Conservation (phyloP, 2,888 invertebrate species). For the Philereme transversata region DNA sequence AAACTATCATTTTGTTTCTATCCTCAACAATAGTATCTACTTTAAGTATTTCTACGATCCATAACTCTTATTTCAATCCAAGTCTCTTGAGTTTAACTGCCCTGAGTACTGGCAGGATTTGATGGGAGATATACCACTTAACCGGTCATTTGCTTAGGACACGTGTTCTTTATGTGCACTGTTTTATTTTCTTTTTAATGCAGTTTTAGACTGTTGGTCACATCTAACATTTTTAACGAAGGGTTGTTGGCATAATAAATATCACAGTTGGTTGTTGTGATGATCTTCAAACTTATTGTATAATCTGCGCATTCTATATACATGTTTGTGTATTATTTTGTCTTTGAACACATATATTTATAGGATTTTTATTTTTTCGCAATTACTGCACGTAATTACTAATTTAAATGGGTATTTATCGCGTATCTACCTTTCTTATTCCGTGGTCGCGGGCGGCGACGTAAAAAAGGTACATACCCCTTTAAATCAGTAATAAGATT, state of each 20-base stretch:
- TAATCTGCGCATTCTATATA: constrained; percentile 9
- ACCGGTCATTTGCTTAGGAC: constrained; percentile 49
- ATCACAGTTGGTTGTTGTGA: too few species aligned
- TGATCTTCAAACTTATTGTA: constrained; percentile 2
- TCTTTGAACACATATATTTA: too few species aligned
- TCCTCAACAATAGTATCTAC: neutral
- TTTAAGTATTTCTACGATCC: neutral
- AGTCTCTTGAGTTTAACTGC: constrained; percentile 36
- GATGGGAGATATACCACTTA: constrained; percentile 51
- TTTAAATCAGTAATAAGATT: too few species aligned
- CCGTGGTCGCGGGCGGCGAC: too few species aligned
- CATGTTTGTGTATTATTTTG: constrained; percentile 1
- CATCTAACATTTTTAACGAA: too few species aligned
- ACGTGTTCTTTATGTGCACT: constrained; percentile 46
- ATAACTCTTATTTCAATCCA: constrained; percentile 19
- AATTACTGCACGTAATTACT: too few species aligned
- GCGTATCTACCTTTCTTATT: too few species aligned
- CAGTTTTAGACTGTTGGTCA: too few species aligned
- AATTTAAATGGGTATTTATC: too few species aligned
- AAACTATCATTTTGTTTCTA: neutral
- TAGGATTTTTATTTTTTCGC: too few species aligned
- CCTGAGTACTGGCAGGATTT: constrained; percentile 35
- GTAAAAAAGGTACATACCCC: too few species aligned
- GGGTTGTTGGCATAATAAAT: too few species aligned
- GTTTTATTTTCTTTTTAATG: constrained; percentile 36